A percentile compares a stretch with the other conserved stretches of the same genome.
phyloP scores from a whole-genome alignment of 2,888 invertebrate genomes.

The Lottia scabra region DNA sequence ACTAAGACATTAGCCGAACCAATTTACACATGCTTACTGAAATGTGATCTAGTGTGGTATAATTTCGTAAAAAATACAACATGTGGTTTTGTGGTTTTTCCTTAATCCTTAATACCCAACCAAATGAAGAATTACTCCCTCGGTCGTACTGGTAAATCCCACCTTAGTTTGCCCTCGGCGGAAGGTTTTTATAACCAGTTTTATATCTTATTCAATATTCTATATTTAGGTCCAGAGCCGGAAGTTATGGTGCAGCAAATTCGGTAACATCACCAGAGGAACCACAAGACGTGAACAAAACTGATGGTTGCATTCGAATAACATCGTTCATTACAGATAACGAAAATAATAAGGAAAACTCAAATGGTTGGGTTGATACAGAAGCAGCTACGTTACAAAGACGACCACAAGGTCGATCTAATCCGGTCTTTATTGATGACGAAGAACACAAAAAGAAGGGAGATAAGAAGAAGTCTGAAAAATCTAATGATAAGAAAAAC shows the following conservation, averaged over 20 bases:
- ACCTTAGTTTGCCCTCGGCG: too few relatives aligned
- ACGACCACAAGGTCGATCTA: conserved; percentile 29
- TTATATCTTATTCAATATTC: not conserved
- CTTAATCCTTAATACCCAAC: too few relatives aligned
- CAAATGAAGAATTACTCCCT: too few relatives aligned
- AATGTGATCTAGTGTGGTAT: too few relatives aligned
- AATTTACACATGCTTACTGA: too few relatives aligned
- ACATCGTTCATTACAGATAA: conserved; percentile 23
- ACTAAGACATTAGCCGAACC: too few relatives aligned
- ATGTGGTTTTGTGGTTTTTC: too few relatives aligned
- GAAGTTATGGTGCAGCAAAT: conserved; percentile 24
- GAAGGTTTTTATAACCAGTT: too few relatives aligned
- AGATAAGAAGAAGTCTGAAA: not conserved
- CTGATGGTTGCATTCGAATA: conserved; percentile 28
- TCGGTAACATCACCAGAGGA: conserved; percentile 17
- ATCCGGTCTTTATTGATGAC: conserved; percentile 36
- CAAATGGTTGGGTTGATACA: conserved; percentile 15
- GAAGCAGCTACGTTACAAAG: conserved; percentile 25
- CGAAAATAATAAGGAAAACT: conserved; percentile 18
- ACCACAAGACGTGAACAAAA: conserved; percentile 23
- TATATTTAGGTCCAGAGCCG: conserved; percentile 17
- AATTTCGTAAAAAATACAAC: too few relatives aligned
- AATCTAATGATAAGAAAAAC: conserved; percentile 2
- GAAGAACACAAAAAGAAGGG: conserved; percentile 19
- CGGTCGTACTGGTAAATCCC: too few relatives aligned